Evolutionary conservation across 2,797 vertebrate genomes (phyloP).

Genomic region (Myotis daubentonii): DNA sequence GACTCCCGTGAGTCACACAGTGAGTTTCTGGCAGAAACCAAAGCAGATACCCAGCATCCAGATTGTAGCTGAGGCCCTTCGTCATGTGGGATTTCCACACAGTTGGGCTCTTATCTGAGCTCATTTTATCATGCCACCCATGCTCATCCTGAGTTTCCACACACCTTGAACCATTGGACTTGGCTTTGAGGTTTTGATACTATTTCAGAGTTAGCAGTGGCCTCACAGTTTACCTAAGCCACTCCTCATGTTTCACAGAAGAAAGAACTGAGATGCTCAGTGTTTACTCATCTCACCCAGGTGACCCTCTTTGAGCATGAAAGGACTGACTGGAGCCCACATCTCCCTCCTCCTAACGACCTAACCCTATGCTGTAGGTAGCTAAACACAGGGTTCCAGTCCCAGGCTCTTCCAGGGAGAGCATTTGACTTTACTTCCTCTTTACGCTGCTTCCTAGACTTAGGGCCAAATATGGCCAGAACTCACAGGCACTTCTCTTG

Average conservation of each 20-base stretch:
- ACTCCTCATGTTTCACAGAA: neutral
- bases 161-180: neutral
- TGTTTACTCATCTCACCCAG: neutral
- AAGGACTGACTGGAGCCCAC: neutral
- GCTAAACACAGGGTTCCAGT: neutral
- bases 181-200: neutral
- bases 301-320: neutral
- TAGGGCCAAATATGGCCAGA: neutral
- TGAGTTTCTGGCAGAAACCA: neutral
- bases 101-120: neutral
- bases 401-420: neutral
- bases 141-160: neutral
- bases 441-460: neutral
- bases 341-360: neutral
- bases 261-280: neutral
- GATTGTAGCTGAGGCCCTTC: neutral
- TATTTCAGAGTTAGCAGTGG: neutral
- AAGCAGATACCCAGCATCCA: neutral
- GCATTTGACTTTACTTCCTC: neutral
- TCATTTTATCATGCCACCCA: neutral
- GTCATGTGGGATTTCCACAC: neutral
- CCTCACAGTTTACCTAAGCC: neutral
- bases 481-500: neutral
- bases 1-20: neutral
- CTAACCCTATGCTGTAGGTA: neutral